Evolutionary conservation across 1,140 invertebrate genomes (phyloP), one percentile per base, ranked within the genome.

Genomic region (Sminthurides bifidus): DNA sequence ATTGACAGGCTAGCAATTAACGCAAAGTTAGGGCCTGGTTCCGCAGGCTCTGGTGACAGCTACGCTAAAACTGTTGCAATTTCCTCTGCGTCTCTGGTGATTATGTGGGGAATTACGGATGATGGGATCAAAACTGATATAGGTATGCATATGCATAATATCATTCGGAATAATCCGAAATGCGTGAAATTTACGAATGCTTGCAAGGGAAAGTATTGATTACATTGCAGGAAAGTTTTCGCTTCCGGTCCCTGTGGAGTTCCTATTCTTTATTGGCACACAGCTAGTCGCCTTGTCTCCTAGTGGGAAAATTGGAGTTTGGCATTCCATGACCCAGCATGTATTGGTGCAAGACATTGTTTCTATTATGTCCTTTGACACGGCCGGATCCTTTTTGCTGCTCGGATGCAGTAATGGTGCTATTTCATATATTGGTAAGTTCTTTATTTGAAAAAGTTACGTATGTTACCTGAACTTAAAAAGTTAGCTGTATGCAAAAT

Each of bases 291-390:
- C 92, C 2, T 74, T 98, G 17, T 93, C 91, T 35, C 79, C 85
- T 2, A 83, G 83, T 21, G 93, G 93, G n/a, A 96, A 96, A 75
- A 91, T 96, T 56, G 93, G 93, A 6, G 92, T 98, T 17, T 98
- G 92, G 92, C 92, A 98, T 74, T 88, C 92, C 0, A 95, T 93
- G 82, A 95, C 92, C 0, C 27, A 95, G 66, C 91, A 97, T 71
- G 97, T 93, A 91, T 85, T 95, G 75, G 92, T 92, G 41, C 92
- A 94, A 72, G 91, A 96, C 74, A 85, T 96, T 24, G 83, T 92
- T 33, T 85, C 90, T 2, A 90, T 98, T 30, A 82, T 91, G 15
- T 94, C 92, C 2, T 92, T 93, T 71, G 92, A 96, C 69, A 94
- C 89, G 1, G 92, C 93, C 43, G 92, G 93, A 0, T 95, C 92